Conservation (phyloP, 2,888 invertebrate genomes). For the Prenolepis imparis region DNA sequence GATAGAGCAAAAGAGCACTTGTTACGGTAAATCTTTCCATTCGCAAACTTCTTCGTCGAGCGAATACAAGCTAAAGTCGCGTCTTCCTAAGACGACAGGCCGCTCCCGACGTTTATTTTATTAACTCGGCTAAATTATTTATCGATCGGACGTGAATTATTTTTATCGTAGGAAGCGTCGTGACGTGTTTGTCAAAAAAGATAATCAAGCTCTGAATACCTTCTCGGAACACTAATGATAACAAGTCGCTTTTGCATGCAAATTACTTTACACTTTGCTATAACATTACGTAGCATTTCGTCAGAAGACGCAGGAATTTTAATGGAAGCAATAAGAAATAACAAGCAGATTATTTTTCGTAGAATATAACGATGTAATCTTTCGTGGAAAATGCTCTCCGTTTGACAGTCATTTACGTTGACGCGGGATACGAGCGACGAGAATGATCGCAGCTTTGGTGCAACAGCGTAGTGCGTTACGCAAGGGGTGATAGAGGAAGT, state of each 20-base stretch:
- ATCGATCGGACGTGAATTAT: slow-evolving; percentile 44
- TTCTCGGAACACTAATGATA: slow-evolving; percentile 18
- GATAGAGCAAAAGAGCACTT: slow-evolving; percentile 69
- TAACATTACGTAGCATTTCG: slow-evolving; percentile 30
- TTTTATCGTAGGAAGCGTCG: slow-evolving; percentile 13
- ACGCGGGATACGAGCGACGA: not conserved
- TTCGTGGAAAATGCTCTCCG: slow-evolving; percentile 35
- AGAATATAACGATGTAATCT: slow-evolving; percentile 12
- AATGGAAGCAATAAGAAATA: slow-evolving; percentile 28
- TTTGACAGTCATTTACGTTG: slow-evolving; percentile 70
- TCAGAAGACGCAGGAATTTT: slow-evolving; percentile 17
- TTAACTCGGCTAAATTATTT: slow-evolving; percentile 64
- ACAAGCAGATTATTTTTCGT: slow-evolving; percentile 62
- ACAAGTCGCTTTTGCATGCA: slow-evolving; percentile 37
- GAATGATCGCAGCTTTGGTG: slow-evolving; percentile 24
- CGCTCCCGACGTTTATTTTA: slow-evolving; percentile 62
- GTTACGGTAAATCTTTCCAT: slow-evolving; percentile 80
- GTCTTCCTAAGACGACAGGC: slow-evolving; percentile 56
- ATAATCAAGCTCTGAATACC: slow-evolving; percentile 37
- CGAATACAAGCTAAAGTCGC: slow-evolving; percentile 43
- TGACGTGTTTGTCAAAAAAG: slow-evolving; percentile 30
- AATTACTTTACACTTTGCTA: slow-evolving; percentile 32
- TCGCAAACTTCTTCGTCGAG: slow-evolving; percentile 75
- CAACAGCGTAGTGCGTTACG: slow-evolving; percentile 23
- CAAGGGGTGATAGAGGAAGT: slow-evolving; percentile 27